Evolutionary conservation across 1,140 invertebrate genomes (phyloP), one percentile per base, ranked within the genome.

Genomic region (Drosophila orosa): DNA sequence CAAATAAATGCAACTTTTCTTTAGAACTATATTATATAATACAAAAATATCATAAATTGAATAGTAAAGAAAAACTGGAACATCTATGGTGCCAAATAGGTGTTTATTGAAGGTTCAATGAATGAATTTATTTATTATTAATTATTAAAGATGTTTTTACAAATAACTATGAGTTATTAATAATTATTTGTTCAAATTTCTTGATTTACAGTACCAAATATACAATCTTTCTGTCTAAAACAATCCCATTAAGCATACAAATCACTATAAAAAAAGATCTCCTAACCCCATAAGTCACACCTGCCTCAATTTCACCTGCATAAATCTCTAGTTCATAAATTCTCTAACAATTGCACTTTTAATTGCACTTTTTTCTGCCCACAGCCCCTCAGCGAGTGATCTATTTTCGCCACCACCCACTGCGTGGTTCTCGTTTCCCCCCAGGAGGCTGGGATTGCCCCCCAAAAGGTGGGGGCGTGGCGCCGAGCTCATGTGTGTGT

Each of bases 381-480:
- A 12, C 4, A 29, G 45, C 15, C n/a, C 27, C 22, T n/a, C 25
- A 5, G 47, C 25, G 8, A 31, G n/a, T 17, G 25, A 48, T 24
- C 3, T 45, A 25, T 45, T 48, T 50, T 31, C 5, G 27, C n/a
- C 5, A 12, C 48, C 48, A 52, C 12, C 29, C 48, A 13, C 25
- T 50, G n/a, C 5, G 13, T 1, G 19, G 19, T 9, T 19, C 42
- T 22, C 13, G 22, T 19, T 44, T 22, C 12, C 40, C 9, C 10
- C 22, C 45, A 48, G 9, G 15, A 27, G 45, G 24, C 10, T n/a
- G 3, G 13, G 7, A 5, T n/a, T 25, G 44, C 22, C 22, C 44
- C 27, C 29, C 48, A 19, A 52, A 52, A 3, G 4, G 7, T n/a
- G 25, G 3, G 17, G 50, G 50, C 50, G 50, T 54, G 50, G 31